Base-by-base conservation (phyloP, 2,888 invertebrate species). In the Erynnis tages region DNA sequence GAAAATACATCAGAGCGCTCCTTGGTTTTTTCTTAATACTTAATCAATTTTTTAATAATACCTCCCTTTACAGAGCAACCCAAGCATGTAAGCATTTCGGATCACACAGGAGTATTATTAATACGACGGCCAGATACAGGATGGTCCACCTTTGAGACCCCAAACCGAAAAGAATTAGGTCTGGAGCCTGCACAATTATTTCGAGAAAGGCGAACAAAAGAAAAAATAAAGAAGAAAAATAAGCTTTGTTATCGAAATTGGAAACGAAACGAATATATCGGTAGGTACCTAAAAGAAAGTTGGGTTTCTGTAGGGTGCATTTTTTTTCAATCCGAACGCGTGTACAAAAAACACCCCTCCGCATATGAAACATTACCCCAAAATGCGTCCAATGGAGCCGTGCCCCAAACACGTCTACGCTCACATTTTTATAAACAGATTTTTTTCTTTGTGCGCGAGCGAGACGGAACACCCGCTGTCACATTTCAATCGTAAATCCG, bases 241-340 rank as follows among this genome's bases (percentile, higher is more conserved):
- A 78, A 79, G 83, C 86, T 78, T 88, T 88, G 88, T 88, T 87
- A 87, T 89, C 84, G 83, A 82, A 88, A 88, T 88, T 85, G 86
- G 83, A 82, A 86, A 79, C 66, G 79, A 76, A 83, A 79, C 72
- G 78, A 73, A 78, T 77, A 82, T 76, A 70, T 66, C 67, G 61
- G 72, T 78, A 80, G 78, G 78, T 85, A 87, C 76, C 79, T 82
- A 86, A 79, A 78, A 79, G 79, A 81, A 71, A 82, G 71, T 76
- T 71, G 67, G 64, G 71, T 71, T 77, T 67, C 70, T 69, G 74
- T 71, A 65, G 71, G 86, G 86, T 82, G 81, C 78, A 78, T 66
- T 82, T 85, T 83, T 87, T 82, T 79, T 72, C 71, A 72, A 76
- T 74, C 63, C 67, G 60, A 71, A 71, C 70, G 70, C 79, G 80